phyloP scores from a whole-genome alignment of 2,797 vertebrate genomes.

The Acanthurus lineatus region DNA sequence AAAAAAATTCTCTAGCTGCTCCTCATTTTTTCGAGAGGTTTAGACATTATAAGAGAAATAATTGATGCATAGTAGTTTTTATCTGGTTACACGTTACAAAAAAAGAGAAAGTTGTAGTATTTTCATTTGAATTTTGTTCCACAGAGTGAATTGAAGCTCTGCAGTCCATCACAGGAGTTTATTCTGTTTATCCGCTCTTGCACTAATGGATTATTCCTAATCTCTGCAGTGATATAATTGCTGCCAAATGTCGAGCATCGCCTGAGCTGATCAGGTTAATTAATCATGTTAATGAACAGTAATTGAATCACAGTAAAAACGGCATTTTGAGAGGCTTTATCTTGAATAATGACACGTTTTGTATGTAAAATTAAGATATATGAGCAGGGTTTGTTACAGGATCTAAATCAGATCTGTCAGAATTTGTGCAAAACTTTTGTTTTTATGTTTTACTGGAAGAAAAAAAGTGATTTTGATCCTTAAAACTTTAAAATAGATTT shows the following conservation, averaged over 20 bases:
- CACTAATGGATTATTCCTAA: slow-evolving; percentile 2
- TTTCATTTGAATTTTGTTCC: background rate
- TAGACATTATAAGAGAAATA: background rate
- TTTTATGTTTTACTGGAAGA: no score
- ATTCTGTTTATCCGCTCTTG: background rate
- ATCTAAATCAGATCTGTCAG: background rate
- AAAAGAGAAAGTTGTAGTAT: background rate
- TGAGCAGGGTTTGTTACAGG: background rate
- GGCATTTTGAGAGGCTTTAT: background rate
- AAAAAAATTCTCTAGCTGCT: background rate
- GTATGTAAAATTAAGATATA: no score
- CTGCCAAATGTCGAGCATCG: slow-evolving; percentile 1
- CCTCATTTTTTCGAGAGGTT: background rate
- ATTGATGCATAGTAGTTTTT: background rate
- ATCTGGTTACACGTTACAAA: background rate
- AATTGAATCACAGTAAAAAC: background rate
- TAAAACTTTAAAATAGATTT: no score
- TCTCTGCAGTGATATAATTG: slow-evolving; percentile 11
- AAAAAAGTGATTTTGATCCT: no score
- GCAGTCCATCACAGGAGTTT: background rate
- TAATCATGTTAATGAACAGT: background rate
- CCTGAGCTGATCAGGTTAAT: background rate
- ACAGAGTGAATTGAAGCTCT: background rate
- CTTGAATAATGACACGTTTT: background rate
- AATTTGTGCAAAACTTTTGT: no score